A percentile compares a stretch with the other conserved stretches of the same genome.
phyloP scores from a whole-genome alignment of 2,113 vertebrate genomes.

The Rhadina sibilatrix region DNA sequence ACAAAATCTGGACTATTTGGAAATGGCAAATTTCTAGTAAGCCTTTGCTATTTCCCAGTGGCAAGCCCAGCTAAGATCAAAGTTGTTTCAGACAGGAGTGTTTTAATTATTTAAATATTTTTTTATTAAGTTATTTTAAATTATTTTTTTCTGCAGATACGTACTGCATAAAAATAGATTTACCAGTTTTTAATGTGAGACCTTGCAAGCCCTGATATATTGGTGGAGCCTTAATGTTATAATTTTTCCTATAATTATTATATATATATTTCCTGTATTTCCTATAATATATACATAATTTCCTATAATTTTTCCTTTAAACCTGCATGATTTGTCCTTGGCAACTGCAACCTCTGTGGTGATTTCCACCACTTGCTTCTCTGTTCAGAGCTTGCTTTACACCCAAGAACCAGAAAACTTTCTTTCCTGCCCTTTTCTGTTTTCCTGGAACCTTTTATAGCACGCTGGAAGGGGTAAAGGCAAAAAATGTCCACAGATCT shows the following conservation, averaged over 20 bases:
- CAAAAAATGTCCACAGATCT: neutral
- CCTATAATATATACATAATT: no score
- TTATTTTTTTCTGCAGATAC: neutral
- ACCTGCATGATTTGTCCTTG: neutral
- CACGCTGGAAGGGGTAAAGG: neutral
- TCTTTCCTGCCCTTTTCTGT: neutral
- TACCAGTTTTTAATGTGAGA: neutral
- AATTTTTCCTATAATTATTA: neutral
- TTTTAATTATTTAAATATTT: neutral
- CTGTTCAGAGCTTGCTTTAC: neutral
- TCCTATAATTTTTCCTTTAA: neutral
- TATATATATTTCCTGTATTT: no score
- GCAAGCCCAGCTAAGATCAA: neutral
- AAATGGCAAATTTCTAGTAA: neutral
- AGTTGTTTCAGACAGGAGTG: neutral
- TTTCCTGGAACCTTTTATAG: neutral
- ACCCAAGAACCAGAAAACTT: neutral
- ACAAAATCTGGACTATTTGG: neutral
- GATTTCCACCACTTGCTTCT: neutral
- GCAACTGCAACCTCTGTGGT: neutral
- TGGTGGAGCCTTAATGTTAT: neutral
- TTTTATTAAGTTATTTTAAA: neutral
- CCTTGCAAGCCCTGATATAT: neutral
- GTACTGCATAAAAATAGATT: neutral
- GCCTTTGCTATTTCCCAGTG: neutral